Base-by-base conservation (phyloP, 53 echinoderm and acorn worm genomes). In the Holothuria scabra region DNA sequence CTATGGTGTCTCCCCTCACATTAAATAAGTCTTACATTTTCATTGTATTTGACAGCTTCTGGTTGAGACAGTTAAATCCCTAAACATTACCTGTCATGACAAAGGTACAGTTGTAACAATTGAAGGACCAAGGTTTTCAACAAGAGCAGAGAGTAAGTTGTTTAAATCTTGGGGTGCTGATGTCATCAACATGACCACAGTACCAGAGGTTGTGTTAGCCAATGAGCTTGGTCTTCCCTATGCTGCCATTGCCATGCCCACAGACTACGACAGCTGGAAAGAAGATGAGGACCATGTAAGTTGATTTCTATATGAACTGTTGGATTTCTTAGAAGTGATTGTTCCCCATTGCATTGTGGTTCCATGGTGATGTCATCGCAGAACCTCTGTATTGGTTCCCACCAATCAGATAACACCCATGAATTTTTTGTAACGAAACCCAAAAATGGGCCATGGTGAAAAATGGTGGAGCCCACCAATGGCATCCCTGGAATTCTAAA, bases 141-240 rank as follows among this genome's bases (percentile, higher is more conserved):
- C 92, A 0, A 85, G 90, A 22, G 88, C 94, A 20, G 94, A 97
- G 94, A 97, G 97, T 71, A 90, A 84, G 28, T 76, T 97, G 79
- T 97, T 90, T 78, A 80, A 83, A 21, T 81, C 84, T 30, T 89
- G 92, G 85, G 90, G 92, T 1, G 94, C 85, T 6, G 92, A 97
- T 49, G 85, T 94, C 41, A 97, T 97, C 79, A 97, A 97, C 85
- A 97, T 97, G 97, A 97, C 97, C 24, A 92, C 94, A 0, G 92
- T 97, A 13, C 96, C 97, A 6, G 97, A 97, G 88, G 94, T 97
- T 12, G 88, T 92, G 23, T 83, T 97, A 10, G 97, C 97, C 24
- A 92, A 90, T 49, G 97, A 97, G 80, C 29, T 76, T 66, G 94
- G 94, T n/a, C 66, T 97, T 26, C 90, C 90, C 4, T 97, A 97